These are phyloP conservation scores for Oreortyx pictus DNA, from an alignment of 2,797 vertebrate species.

Conservation along the genomic window DNA sequence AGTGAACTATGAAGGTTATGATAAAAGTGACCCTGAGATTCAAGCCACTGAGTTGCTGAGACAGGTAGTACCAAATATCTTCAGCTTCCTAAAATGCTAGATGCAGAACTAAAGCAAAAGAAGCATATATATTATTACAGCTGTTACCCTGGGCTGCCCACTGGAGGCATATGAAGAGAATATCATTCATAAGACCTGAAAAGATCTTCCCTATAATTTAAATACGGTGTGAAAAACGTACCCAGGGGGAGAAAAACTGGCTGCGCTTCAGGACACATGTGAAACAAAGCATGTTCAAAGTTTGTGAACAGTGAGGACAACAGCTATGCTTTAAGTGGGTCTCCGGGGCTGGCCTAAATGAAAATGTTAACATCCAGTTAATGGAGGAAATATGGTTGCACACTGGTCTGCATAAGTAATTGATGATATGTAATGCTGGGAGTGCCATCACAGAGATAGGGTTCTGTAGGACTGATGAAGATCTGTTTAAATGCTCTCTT, in stretches of 20 bases:
- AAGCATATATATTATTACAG: neutral
- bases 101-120: neutral
- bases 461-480: neutral
- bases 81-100: neutral
- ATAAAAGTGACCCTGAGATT: neutral
- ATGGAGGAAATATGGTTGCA: neutral
- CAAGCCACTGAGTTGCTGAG: neutral
- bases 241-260: neutral
- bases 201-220: neutral
- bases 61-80: neutral
- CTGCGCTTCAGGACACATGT: neutral
- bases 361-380: neutral
- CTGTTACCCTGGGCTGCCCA: neutral
- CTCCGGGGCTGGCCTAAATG: neutral
- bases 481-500: neutral
- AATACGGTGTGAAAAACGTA: neutral
- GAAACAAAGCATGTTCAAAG: neutral
- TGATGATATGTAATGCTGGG: neutral
- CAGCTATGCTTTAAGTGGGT: neutral
- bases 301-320: neutral
- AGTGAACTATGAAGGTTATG: neutral
- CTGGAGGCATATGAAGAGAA: neutral
- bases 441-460: neutral
- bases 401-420: neutral
- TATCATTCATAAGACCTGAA: neutral